Evolutionary conservation across 1,140 invertebrate genomes (phyloP).

Genomic region (Elymnias hypermnestra): DNA sequence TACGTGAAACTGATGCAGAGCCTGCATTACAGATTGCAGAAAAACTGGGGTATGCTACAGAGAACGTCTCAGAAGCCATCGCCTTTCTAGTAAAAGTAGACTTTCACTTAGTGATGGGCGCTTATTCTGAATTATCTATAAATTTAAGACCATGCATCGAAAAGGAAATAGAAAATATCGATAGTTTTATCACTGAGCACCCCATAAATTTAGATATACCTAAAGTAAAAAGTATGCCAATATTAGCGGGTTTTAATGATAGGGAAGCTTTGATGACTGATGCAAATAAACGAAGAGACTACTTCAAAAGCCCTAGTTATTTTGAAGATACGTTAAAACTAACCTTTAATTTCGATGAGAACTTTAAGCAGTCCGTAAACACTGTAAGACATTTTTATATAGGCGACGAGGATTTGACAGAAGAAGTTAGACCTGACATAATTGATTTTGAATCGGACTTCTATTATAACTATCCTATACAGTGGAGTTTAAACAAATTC

Average conservation of each 20-base stretch:
- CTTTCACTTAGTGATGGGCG: constrained; percentile 27
- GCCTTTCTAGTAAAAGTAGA: constrained; percentile 24
- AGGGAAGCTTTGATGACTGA: constrained; percentile 23
- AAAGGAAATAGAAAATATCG: constrained; percentile 24
- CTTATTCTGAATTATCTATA: constrained; percentile 17
- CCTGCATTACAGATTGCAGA: constrained; percentile 27
- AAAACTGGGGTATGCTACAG: constrained; percentile 29
- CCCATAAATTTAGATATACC: constrained; percentile 21
- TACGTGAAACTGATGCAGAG: constrained; percentile 13
- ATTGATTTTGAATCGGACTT: constrained; percentile 27
- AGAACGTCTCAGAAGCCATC: constrained; percentile 25
- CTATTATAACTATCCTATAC: constrained; percentile 20
- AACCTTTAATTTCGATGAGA: constrained; percentile 8
- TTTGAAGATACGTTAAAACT: not conserved
- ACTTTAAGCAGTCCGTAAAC: constrained; percentile 14
- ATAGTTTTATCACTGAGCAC: constrained; percentile 34
- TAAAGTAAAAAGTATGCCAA: constrained; percentile 25
- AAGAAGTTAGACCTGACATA: constrained; percentile 4
- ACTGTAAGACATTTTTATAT: constrained; percentile 26
- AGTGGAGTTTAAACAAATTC: constrained; percentile 25
- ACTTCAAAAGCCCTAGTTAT: not conserved
- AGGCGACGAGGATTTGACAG: constrained; percentile 21
- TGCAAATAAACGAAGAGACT: no score
- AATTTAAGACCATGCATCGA: constrained; percentile 30
- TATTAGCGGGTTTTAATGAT: constrained; percentile 35